phyloP scores from a whole-genome alignment of 1,140 invertebrate species.

The Cydia strobilella region DNA sequence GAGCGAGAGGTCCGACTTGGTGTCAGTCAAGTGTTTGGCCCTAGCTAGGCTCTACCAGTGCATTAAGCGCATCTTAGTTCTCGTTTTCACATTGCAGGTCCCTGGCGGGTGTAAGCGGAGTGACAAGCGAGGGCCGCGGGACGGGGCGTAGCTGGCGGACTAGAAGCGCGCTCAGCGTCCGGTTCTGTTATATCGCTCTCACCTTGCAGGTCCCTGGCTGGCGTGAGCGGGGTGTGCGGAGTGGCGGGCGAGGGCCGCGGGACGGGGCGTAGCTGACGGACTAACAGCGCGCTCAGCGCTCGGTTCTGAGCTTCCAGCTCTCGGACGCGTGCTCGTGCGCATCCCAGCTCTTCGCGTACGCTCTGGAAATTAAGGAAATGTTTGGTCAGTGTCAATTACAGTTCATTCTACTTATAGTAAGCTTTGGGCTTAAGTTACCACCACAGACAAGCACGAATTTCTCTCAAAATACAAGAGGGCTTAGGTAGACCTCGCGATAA shows the following conservation, averaged over 20 bases:
- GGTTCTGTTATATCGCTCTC: conserved; percentile 77
- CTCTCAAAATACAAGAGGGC: no score
- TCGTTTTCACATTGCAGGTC: conserved; percentile 47
- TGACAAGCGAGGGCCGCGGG: conserved; percentile 75
- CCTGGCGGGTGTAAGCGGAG: conserved; percentile 66
- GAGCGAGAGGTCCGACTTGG: no score
- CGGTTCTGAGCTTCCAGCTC: conserved; percentile 86
- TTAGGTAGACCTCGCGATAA: no score
- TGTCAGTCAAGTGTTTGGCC: no score
- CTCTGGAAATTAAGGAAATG: conserved; percentile 72
- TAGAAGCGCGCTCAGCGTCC: conserved; percentile 83
- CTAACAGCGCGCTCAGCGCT: conserved; percentile 83
- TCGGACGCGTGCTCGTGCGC: conserved; percentile 82
- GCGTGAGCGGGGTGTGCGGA: conserved; percentile 65
- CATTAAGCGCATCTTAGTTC: neutral
- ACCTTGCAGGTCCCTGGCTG: conserved; percentile 58
- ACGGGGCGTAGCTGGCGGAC: conserved; percentile 83
- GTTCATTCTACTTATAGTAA: neutral
- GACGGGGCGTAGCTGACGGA: conserved; percentile 82
- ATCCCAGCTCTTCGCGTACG: conserved; percentile 84
- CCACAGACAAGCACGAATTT: no score
- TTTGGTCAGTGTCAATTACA: neutral
- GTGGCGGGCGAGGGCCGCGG: conserved; percentile 78
- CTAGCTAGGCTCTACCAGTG: neutral
- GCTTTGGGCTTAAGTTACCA: no score